Base-by-base conservation (phyloP, 2,113 vertebrate genomes). In the Pluvialis apricaria region DNA sequence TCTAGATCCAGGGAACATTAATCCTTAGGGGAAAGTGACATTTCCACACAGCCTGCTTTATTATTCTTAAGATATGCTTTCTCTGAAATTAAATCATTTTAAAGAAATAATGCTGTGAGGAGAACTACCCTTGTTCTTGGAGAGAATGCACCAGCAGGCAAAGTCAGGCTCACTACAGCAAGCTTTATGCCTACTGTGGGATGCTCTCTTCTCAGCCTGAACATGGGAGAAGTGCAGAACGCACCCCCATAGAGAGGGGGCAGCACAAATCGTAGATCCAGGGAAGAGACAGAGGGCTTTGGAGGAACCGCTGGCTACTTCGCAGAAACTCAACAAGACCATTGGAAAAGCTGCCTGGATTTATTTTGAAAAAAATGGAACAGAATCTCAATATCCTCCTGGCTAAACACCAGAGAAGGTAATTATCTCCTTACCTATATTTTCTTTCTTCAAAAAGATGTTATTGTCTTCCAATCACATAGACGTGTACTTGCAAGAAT, bases 61-160 rank as follows among this genome's bases (percentile, higher is more conserved):
- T 77, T 88, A 85, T 88, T 91, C 76, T 80, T 85, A 71, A 87
- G 61, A 85, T 72, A 75, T 9, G 57, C 69, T 89, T 92, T 91
- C 66, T 76, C 84, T 80, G 78, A 92, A 94, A 91, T 93, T 18
- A 82, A 82, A 87, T 95, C 22, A 36, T 65, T 95, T 82, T 88
- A 95, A 88, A 94, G 76, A 94, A 93, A 85, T 82, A 93, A 93
- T 76, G 78, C 62, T 94, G 60, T 13, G 38, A 86, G 52, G 29
- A 87, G 42, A 90, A 58, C 80, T 65, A 57, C 68, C 60, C 55
- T 25, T 20, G 44, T 71, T 85, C 73, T 65, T 57, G 58, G 66
- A 85, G 70, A 55, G 58, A 92, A 40, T 5, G 34, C 57, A 87
- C 20, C n/a, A 55, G 61, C 70, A 68, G 60, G 54, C 2, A 0